These are phyloP conservation scores for Rousettus leschenaultii DNA, from an alignment of 2,113 vertebrate genomes.

Conservation along the genomic window DNA sequence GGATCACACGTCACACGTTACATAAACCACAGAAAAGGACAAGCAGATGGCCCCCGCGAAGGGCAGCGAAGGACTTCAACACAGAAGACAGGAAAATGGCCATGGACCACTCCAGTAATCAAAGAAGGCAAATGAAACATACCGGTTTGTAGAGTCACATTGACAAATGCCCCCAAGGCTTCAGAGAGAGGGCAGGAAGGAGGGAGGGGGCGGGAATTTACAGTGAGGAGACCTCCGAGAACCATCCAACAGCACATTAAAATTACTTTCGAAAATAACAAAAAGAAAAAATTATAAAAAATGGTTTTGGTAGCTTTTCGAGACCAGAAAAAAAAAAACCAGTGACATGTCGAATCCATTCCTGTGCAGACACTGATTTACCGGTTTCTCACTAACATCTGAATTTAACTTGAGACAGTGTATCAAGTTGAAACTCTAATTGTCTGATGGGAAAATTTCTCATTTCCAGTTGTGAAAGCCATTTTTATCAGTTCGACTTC, in stretches of 20 bases:
- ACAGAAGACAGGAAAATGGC: neutral
- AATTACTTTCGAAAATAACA: neutral
- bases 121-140: neutral
- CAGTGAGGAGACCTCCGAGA: neutral
- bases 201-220: neutral
- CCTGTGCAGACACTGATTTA: neutral
- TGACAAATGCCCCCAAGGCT: neutral
- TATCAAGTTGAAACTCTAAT: neutral
- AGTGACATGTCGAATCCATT: neutral
- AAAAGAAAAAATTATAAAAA: neutral
- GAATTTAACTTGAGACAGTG: neutral
- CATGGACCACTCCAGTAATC: neutral
- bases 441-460: neutral
- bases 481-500: neutral
- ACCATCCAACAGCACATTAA: neutral
- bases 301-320: neutral
- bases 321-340: neutral
- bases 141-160: neutral
- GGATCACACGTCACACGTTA: neutral
- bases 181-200: neutral
- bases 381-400: neutral
- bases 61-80: neutral
- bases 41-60: neutral
- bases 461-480: neutral
- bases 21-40: neutral